These are phyloP conservation scores for Steinernema khuongi DNA, from an alignment of 1,140 invertebrate genomes.

Conservation along the genomic window DNA sequence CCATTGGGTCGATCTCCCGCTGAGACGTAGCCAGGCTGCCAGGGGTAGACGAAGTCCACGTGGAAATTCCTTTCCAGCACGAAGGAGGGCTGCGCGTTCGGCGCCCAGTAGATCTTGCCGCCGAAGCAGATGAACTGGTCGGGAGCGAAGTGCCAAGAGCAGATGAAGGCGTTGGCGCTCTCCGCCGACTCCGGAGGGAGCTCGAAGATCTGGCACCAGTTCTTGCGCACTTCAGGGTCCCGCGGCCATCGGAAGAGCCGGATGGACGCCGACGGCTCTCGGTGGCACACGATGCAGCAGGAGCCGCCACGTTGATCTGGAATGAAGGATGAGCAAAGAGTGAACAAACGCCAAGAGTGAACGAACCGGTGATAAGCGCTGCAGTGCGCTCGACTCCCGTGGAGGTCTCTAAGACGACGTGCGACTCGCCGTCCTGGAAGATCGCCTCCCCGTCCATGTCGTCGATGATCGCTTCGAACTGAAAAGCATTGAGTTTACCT, in stretches of 20 bases:
- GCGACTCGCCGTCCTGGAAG: background rate
- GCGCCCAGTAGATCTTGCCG: background rate
- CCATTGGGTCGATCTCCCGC: background rate
- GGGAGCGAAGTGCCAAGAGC: background rate
- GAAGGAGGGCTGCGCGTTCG: background rate
- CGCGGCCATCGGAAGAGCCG: constrained; percentile 7
- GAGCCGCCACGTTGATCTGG: background rate
- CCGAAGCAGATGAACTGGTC: constrained; percentile 5
- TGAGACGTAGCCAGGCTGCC: background rate
- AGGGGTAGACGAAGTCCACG: background rate
- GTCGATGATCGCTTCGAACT: background rate
- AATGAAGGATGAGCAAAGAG: background rate
- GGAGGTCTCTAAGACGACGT: background rate
- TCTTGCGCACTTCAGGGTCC: constrained; percentile 6
- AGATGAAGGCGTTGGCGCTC: background rate
- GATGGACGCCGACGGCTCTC: background rate
- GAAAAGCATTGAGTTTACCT: background rate
- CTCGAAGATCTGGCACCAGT: background rate
- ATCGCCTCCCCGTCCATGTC: background rate
- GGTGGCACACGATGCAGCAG: constrained; percentile 1
- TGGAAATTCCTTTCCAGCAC: background rate
- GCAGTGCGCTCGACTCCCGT: background rate
- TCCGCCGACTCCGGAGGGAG: background rate
- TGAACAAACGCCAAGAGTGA: background rate
- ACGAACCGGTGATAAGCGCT: background rate